Base-by-base conservation (phyloP, 1,140 invertebrate species). In the Micrasema longulum region DNA sequence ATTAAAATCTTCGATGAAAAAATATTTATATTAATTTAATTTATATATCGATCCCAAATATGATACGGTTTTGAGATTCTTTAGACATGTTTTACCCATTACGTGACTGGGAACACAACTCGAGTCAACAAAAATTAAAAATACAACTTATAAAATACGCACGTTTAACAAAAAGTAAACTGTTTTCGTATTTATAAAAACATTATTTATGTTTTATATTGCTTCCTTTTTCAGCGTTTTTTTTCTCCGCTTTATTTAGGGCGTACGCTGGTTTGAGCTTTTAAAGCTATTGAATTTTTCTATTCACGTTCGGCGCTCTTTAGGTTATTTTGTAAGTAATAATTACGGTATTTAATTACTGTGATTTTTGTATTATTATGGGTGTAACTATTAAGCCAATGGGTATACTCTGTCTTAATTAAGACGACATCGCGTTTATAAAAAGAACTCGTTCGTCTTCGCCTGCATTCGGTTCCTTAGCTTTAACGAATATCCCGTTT, bases 21-120 rank as follows among this genome's bases (percentile, higher is more conserved):
- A 68, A 72, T 66, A 41, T 73, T 73, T 73, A 57, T 69, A 73
- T 62, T 73, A 73, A 73, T 73, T 73, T 73, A 69, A 70, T 73
- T 73, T 73, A 69, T 73, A 67, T 69, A 57, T 69, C 45, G 31
- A 52, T 22, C 55, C 53, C 14, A 14, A 60, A 57, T 55, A 43
- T 64, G 67, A 73, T 73, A 73, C 67, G 66, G 63, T 73, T 70
- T 73, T 47, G 26, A 26, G 52, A 60, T 72, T 60, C 43, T 53
- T 60, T 52, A 26, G 38, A 50, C 69, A 57, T 62, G 38, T 20
- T 52, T 12, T 41, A 14, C 63, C 35, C 11, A 62, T 43, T 55
- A 71, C 57, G 60, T 57, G 53, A 70, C 53, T 53, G 6, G 6
- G 9, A 60, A 3, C 14, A 31, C n/a, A n/a, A n/a, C n/a, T n/a